These are phyloP conservation scores for Acronicta leporina DNA, from an alignment of 2,888 invertebrate species.

Conservation along the genomic window DNA sequence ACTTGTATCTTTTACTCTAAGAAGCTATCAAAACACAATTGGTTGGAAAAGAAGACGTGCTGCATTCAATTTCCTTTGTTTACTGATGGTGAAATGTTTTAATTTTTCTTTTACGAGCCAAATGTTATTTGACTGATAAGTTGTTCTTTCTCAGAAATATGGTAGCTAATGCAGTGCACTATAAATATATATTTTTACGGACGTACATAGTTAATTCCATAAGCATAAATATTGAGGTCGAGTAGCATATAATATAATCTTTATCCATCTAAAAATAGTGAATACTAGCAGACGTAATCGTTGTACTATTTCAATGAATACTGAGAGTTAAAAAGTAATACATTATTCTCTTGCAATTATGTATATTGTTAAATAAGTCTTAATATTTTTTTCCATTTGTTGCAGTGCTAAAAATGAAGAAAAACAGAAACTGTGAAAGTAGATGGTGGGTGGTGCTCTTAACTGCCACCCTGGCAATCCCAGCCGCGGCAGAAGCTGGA, in stretches of 20 bases:
- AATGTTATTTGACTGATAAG: constrained; percentile 11
- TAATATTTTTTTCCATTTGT: constrained; percentile 47
- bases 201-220: constrained; percentile 25
- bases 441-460: constrained; percentile 82
- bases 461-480: constrained; percentile 73
- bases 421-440: constrained; percentile 75
- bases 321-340: too few relatives aligned
- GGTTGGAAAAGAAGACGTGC: constrained; percentile 24
- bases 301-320: not conserved
- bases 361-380: not conserved
- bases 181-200: constrained; percentile 16
- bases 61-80: constrained; percentile 31
- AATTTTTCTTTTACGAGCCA: constrained; percentile 30
- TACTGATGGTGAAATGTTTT: constrained; percentile 25
- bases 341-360: not conserved
- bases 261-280: constrained; percentile 32
- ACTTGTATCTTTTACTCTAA: constrained; percentile 9
- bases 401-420: constrained; percentile 75
- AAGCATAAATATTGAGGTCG: constrained; percentile 37
- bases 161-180: constrained; percentile 4
- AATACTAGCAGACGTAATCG: not conserved
- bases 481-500: constrained; percentile 72
- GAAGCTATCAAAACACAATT: constrained; percentile 25
- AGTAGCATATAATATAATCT: constrained; percentile 22
- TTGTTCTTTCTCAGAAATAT: constrained; percentile 9